Conservation (phyloP, 2,888 invertebrate genomes). For the Drosophila neutralis region DNA sequence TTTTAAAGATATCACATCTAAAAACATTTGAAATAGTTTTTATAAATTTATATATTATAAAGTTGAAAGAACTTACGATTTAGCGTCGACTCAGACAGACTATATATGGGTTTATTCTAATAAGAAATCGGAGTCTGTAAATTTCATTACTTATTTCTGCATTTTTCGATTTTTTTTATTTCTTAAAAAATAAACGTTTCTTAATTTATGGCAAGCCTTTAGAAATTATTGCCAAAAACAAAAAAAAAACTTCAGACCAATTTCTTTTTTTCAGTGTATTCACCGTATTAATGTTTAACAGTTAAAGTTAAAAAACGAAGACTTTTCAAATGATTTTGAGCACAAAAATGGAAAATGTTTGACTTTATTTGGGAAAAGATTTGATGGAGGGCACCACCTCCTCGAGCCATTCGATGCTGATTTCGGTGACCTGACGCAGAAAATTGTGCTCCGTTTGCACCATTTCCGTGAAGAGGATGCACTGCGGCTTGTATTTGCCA, state of each 20-base stretch:
- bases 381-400: constrained; percentile 86
- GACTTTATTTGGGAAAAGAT: constrained; percentile 65
- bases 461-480: constrained; percentile 93
- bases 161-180: not conserved
- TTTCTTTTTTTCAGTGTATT: not conserved
- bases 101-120: not conserved
- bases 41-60: not conserved
- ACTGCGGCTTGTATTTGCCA: constrained; percentile 87
- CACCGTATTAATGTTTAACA: not conserved
- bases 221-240: not conserved
- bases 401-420: constrained; percentile 92
- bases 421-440: constrained; percentile 90
- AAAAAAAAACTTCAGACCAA: not conserved
- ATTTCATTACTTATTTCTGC: not conserved
- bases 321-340: not conserved
- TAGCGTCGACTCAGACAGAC: not conserved
- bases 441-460: constrained; percentile 93
- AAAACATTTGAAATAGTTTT: not conserved
- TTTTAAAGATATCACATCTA: not conserved
- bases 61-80: not conserved
- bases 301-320: not conserved
- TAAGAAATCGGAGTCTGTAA: not conserved
- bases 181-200: not conserved
- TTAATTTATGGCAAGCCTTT: not conserved
- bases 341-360: constrained; percentile 14